Evolutionary conservation across 1,140 invertebrate genomes (phyloP), one percentile per base, ranked within the genome.

Genomic region (Aphaenogaster floridana): DNA sequence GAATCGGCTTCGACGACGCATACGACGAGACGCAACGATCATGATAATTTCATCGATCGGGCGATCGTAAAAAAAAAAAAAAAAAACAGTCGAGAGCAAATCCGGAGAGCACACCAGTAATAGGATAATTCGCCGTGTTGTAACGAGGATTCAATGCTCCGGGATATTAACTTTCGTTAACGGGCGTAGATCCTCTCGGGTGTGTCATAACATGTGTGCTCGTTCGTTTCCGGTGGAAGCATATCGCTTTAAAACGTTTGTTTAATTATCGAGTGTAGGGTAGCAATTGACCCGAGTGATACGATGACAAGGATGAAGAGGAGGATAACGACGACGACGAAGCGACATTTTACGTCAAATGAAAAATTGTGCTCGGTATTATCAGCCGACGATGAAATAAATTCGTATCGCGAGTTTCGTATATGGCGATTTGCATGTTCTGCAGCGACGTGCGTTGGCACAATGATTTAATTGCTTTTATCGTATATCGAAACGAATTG

Each of bases 401-500:
- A 74, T 45, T 61, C 77, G 57, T 36, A 78, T 63, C 36, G 15
- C 9, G 39, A n/a, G 39, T 28, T 52, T 72, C 45, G 36, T 17
- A 36, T 0, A 17, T 45, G 21, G 42, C 28, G 11, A 45, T 54
- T 69, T 48, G 17, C 34, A 15, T 61, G 28, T 45, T 6, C 52
- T 28, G 13, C n/a, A n/a, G 66, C n/a, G 39, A 74, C 21, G 2
- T n/a, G n/a, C 50, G 52, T 15, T 17, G 15, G 2, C 15, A 61
- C 68, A 48, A 84, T 61, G 11, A 59, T 74, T 84, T 84, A 84
- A 84, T 84, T 84, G 71, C 69, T 74, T 84, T 84, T 48, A 76
- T 61, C 42, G 42, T 21, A 13, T 15, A 48, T 34, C 68, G 15
- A 15, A 48, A 13, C 42, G 28, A 74, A 84, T 74, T 39, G 69